Evolutionary conservation across 1,140 invertebrate genomes (phyloP), one percentile per base, ranked within the genome.

Genomic region (Drosophila bocki): DNA sequence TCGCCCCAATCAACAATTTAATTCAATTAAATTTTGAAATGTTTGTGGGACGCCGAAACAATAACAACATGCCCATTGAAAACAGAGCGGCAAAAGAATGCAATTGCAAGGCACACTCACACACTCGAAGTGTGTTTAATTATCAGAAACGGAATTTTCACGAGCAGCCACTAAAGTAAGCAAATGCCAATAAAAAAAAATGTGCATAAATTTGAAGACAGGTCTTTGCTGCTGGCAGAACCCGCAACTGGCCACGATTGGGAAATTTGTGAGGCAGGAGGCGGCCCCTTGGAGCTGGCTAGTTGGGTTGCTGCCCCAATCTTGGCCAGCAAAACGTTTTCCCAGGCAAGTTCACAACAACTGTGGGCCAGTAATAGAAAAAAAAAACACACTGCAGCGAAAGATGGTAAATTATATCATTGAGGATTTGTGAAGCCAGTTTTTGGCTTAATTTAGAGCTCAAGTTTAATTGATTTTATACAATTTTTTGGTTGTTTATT

Each of bases 1-100:
- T 70, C 82, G 82, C 82, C 61, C 78, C 82, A 82, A 70, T 86
- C 82, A 85, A 82, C 82, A 82, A 67, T 67, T 87, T 87, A 82
- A 82, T 86, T 83, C 72, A 87, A 87, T 88, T 88, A 88, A 72
- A 80, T 83, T 87, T 79, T 59, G 58, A 74, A 75, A 80, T 68
- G 64, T 74, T 80, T 78, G 63, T 69, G 74, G 78, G 61, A 53
- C 63, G 67, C 44, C 53, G 54, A 50, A 64, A 39, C 63, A 69
- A 78, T 26, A 53, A 59, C 44, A 56, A 54, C 37, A 50, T 29
- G 35, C 41, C 26, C 29, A 48, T 39, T 17, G 54, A 70, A 44
- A 56, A 57, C 42, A 57, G 45, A 59, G 53, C 29, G 29, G 26
- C 45, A n/a, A 29, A 53, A 65, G 39, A 63, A 81, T 76, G 60